Base-by-base conservation (phyloP, 2,888 invertebrate genomes). In the Leptogaster cylindrica region DNA sequence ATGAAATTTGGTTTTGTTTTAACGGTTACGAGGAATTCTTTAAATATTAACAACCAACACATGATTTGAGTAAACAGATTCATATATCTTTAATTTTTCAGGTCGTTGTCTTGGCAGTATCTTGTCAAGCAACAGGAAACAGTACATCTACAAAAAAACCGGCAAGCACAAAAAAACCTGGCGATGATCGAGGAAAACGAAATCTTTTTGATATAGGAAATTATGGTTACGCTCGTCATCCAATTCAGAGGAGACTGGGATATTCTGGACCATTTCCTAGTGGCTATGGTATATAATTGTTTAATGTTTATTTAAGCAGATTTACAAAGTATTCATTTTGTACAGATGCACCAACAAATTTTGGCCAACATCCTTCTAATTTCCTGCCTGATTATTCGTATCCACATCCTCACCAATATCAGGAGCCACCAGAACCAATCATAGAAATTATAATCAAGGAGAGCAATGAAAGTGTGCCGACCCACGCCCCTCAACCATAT, bases 391-490 rank as follows among this genome's bases (percentile, higher is more conserved):
- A 77, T 50, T 70, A 71, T 31, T 71, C 28, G 25, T 41, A 41
- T 74, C 79, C 74, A 0, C 82, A 71, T 75, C 85, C 80, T 1
- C 84, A 86, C 55, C n/a, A n/a, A n/a, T 88, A 87, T 74, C 84
- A 89, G 71, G 89, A 90, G 77, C 90, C 91, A 61, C 93, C 93
- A 0, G 93, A 93, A 76, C 93, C 93, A 3, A 94, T 94, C 16
- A 94, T 94, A 73, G 94, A 94, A 82, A 94, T 94, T 72, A 94
- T 94, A 70, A 93, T 94, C 61, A 93, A 92, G 76, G 93, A 94
- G 78, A 92, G 93, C 0, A 94, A 94, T 76, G 91, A 92, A 75
- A 86, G 90, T 0, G 77, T 92, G 2, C 89, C 92, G 1, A 85
- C 89, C 2, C 85, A 86, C 1, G 82, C 81, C 1, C 81, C 83